A percentile compares a stretch with the other conserved stretches of the same genome.
Evolutionary conservation across 1,140 invertebrate species (phyloP).

Genomic region (Anastrepha ludens): DNA sequence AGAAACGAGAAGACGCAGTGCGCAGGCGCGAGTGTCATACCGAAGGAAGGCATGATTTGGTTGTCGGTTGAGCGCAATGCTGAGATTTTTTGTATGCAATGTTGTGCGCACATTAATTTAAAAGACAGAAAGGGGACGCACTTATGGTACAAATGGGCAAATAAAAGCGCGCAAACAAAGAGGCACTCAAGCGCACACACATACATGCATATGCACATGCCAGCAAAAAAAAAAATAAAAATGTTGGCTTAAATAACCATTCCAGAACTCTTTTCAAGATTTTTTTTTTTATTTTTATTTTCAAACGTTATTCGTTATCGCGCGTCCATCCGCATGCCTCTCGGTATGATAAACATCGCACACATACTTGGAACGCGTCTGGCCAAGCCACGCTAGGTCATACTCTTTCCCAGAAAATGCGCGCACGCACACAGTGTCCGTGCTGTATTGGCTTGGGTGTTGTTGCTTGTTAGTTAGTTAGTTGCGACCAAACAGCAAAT

Average conservation of each 20-base stretch:
- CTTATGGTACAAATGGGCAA: background rate
- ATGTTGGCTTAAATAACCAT: slow-evolving; percentile 17
- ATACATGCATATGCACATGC: background rate
- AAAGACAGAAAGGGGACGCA: slow-evolving; percentile 12
- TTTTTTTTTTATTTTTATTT: background rate
- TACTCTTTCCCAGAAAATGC: background rate
- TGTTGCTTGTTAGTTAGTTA: too few relatives aligned
- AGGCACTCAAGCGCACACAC: too few relatives aligned
- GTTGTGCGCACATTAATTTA: slow-evolving; percentile 31
- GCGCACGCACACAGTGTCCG: background rate
- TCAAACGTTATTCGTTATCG: background rate
- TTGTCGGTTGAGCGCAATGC: background rate
- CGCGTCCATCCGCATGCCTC: slow-evolving; percentile 21
- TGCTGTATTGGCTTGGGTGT: background rate
- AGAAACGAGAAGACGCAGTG: background rate
- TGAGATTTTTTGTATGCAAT: slow-evolving; percentile 37
- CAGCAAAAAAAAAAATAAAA: background rate
- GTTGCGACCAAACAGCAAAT: background rate
- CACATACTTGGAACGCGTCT: background rate
- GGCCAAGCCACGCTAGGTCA: background rate
- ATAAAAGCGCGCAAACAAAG: background rate
- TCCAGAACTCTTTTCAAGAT: background rate
- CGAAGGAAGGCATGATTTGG: background rate
- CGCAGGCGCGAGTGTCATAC: background rate
- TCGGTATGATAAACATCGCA: background rate